phyloP scores from a whole-genome alignment of 2,888 invertebrate genomes.

The Drosophila siamana region DNA sequence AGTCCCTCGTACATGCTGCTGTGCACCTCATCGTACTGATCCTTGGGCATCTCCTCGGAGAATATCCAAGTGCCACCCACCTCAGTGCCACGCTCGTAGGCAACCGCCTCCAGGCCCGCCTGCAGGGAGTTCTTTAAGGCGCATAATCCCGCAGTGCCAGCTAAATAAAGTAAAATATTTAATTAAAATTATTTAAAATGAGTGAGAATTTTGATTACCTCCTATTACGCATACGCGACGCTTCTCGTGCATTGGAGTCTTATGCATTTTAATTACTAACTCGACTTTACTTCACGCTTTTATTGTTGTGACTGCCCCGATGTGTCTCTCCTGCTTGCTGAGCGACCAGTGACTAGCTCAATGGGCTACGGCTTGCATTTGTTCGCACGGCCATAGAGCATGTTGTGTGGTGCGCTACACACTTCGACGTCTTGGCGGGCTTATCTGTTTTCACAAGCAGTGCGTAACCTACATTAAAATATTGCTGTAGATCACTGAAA shows the following conservation, averaged over 20 bases:
- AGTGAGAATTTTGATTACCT: constrained; percentile 39
- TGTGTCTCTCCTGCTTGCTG: constrained; percentile 34
- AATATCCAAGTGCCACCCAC: constrained; percentile 98
- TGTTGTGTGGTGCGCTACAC: background rate
- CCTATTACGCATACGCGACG: constrained; percentile 90
- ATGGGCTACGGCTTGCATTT: constrained; percentile 8
- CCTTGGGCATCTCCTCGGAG: constrained; percentile 90
- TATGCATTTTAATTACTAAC: constrained; percentile 42
- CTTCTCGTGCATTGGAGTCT: constrained; percentile 58
- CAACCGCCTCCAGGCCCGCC: constrained; percentile 87
- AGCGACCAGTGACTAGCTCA: constrained; percentile 35
- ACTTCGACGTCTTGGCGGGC: background rate
- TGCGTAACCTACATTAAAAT: background rate
- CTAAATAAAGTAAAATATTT: constrained; percentile 77
- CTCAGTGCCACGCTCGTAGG: constrained; percentile 91
- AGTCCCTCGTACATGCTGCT: constrained; percentile 97
- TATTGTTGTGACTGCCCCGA: background rate
- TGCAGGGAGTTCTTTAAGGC: constrained; percentile 90
- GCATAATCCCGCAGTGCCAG: constrained; percentile 95
- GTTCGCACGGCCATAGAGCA: constrained; percentile 11
- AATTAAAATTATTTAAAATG: background rate
- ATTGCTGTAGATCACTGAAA: background rate
- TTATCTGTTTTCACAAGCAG: background rate
- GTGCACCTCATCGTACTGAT: constrained; percentile 93
- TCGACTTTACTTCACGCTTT: constrained; percentile 6